phyloP scores from a whole-genome alignment of 2,113 vertebrate species.

The Falcunculus frontatus region DNA sequence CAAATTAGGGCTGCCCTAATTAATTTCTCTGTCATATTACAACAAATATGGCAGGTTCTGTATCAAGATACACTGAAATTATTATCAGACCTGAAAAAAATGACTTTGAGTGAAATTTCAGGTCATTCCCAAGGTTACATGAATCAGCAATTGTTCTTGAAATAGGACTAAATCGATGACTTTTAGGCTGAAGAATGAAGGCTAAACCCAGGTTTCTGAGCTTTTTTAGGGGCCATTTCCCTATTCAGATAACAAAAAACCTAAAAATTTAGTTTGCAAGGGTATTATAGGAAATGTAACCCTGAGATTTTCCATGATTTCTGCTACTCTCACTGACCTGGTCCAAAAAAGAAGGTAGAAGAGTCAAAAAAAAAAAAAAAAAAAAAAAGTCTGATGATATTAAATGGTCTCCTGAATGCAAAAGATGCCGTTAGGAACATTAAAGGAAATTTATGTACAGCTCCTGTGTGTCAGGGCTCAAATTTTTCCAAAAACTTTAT shows the following conservation, averaged over 20 bases:
- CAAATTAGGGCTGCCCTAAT: background rate
- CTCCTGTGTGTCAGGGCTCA: slow-evolving; percentile 36
- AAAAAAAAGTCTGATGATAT: background rate
- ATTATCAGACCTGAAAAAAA: background rate
- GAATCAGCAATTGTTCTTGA: background rate
- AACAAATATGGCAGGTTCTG: background rate
- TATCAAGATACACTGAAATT: fast-evolving
- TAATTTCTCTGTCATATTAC: background rate
- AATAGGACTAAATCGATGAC: background rate
- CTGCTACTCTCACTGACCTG: background rate
- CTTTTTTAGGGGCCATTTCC: background rate
- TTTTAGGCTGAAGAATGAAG: background rate
- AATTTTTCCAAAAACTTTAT: slow-evolving; percentile 36
- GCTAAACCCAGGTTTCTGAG: background rate
- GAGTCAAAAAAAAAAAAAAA: background rate
- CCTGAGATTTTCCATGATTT: background rate
- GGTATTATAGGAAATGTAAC: background rate
- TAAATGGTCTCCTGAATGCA: slow-evolving; percentile 24
- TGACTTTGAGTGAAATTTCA: background rate
- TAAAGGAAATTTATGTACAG: slow-evolving; percentile 34
- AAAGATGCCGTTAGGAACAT: slow-evolving; percentile 8
- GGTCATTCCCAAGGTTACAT: background rate
- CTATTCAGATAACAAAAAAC: background rate
- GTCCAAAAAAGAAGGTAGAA: background rate
- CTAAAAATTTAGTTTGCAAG: background rate